Base-by-base conservation (phyloP, 2,113 vertebrate species). In the Megaptera novaeangliae region DNA sequence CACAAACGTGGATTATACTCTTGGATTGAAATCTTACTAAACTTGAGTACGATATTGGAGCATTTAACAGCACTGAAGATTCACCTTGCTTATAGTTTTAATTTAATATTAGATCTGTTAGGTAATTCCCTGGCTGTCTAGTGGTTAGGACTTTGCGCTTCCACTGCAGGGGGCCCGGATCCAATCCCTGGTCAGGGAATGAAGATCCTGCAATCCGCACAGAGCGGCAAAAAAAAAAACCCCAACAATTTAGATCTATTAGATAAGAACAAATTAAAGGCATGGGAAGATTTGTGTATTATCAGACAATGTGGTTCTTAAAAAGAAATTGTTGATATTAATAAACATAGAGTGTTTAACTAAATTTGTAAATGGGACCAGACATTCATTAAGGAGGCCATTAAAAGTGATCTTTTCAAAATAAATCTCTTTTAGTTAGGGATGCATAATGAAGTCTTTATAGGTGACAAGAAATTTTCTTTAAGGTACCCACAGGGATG, bases 381-480 rank as follows among this genome's bases (percentile, higher is more conserved):
- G 41, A 55, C 21, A 52, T 74, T 57, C 81, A 77, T 77, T 55
- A 77, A 72, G 72, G 49, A 90, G 18, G 36, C 27, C 7, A 18
- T 83, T 91, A 93, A 72, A 86, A 91, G 49, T 63, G 31, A 84
- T 91, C 49, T 84, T 91, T 94, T 46, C 21, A 52, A 93, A 77
- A 49, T 64, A 52, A 52, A 49, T 64, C 12, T 49, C 41, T 63
- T 63, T 94, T 74, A 44, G 44, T 86, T 81, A 77, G 13, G 36
- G 8, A 52, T 29, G 6, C 10, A 52, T 59, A 72, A 14, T 87
- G 36, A 91, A 87, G 85, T 93, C 63, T 92, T 94, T 63, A 75
- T 4, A 84, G n/a, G 64, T 63, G 27, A 86, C 85, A 72, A 74
- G 63, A 55, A 86, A 61, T 95, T 85, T 71, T 31, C 23, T 88